These are phyloP conservation scores for Drosophila diplacantha DNA, from an alignment of 2,888 invertebrate genomes.

Conservation along the genomic window DNA sequence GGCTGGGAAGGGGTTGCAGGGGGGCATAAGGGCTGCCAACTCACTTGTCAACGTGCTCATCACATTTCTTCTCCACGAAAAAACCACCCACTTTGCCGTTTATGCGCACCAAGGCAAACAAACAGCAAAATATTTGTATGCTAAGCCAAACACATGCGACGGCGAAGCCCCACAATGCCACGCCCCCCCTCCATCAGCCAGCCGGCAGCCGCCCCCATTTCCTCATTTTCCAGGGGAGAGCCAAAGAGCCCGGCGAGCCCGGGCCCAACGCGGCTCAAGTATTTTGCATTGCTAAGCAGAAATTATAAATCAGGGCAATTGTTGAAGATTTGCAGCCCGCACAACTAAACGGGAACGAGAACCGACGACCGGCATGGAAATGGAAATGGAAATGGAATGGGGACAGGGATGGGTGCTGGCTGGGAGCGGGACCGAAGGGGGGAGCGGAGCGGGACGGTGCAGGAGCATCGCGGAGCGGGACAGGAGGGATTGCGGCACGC, in stretches of 20 bases:
- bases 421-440: constrained; percentile 1
- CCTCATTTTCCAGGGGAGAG: constrained; percentile 3
- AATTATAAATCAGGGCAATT: constrained; percentile 75
- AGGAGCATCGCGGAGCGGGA: background rate
- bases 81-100: constrained; percentile 45
- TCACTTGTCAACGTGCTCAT: constrained; percentile 69
- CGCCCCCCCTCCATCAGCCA: constrained; percentile 21
- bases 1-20: background rate
- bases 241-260: constrained; percentile 9
- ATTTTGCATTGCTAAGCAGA: constrained; percentile 75
- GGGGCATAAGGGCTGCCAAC: constrained; percentile 35
- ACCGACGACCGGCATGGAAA: constrained; percentile 30
- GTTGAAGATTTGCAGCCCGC: constrained; percentile 73
- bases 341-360: constrained; percentile 60
- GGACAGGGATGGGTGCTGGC: background rate
- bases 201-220: constrained; percentile 11
- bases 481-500: constrained; percentile 45
- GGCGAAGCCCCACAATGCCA: constrained; percentile 55
- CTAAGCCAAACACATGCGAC: constrained; percentile 71
- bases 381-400: constrained; percentile 19
- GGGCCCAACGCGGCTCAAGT: constrained; percentile 69
- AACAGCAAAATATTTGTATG: constrained; percentile 73
- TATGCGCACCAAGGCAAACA: constrained; percentile 70
- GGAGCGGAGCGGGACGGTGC: background rate
- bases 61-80: constrained; percentile 55